Base-by-base conservation (phyloP, 2,113 vertebrate genomes). In the Lagopus leucura region DNA sequence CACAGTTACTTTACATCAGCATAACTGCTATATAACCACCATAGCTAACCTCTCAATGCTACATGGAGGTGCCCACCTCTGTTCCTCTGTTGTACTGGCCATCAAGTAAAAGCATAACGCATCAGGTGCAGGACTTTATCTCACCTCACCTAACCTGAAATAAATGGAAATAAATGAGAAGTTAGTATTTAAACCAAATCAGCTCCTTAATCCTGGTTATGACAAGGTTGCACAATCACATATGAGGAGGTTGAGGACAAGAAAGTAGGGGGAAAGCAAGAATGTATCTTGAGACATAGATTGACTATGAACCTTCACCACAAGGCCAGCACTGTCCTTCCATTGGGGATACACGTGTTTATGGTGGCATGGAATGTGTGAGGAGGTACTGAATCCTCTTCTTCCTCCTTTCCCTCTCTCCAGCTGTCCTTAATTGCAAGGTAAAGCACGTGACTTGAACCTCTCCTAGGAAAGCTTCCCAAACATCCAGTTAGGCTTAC, bases 321-420 rank as follows among this genome's bases (percentile, higher is more conserved):
- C 6, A 24, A 63, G 2, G 12, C 4, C 10, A 42, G 3, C 34
- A 13, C 3, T 57, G 27, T 57, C 15, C 34, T 84, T 27, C 19
- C n/a, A 8, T 28, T 10, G 3, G 24, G 58, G 32, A 79, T 6
- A 40, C 11, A 24, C 22, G 6, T 28, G 12, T 16, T 81, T 34
- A 48, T 72, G 30, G 24, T 15, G 48, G 24, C 2, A 1, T 14
- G 66, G 21, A 77, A 75, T 47, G 61, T 8, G 11, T 25, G 19
- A 1, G 58, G 18, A 60, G 10, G 4, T 40, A 57, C 11, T 0
- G 0, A 79, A 57, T 1, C 5, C 8, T 64, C 10, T 38, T 65
- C 40, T 78, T 66, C 14, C 5, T 10, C 3, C 22, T 73, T 71
- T 38, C 22, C 6, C 8, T 72, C 17, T 71, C 14, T 85, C 32